Percentiles rank a stretch among this genome's conserved stretches.
phyloP scores from a whole-genome alignment of 2,797 vertebrate genomes.

The Chromis chromis region DNA sequence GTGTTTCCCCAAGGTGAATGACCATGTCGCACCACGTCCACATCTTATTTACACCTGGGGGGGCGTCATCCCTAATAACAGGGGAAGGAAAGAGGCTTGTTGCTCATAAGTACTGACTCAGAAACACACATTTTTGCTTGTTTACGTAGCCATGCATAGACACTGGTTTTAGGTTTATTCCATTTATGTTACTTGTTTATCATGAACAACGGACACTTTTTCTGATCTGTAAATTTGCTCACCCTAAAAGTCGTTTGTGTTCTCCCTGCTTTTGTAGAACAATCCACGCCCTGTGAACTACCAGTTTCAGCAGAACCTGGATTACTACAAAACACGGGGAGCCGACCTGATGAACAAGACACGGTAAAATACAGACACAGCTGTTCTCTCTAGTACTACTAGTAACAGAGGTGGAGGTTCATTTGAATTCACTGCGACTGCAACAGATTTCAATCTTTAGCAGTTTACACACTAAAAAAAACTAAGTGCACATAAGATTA shows the following conservation, averaged over 20 bases:
- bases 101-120: constrained; percentile 51
- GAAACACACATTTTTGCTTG: constrained; percentile 16
- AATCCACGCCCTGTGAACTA: constrained; percentile 95
- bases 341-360: constrained; percentile 95
- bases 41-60: constrained; percentile 48
- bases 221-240: not conserved
- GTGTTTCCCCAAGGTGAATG: constrained; percentile 42
- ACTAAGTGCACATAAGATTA: no score
- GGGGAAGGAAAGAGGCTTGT: not conserved
- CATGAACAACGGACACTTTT: not conserved
- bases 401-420: not conserved
- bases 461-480: not conserved
- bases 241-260: not conserved
- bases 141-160: constrained; percentile 29
- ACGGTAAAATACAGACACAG: constrained; percentile 82
- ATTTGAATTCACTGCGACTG: not conserved
- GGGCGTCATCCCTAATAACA: constrained; percentile 20
- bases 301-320: constrained; percentile 97
- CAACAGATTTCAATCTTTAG: not conserved
- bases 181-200: not conserved
- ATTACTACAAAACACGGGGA: constrained; percentile 97
- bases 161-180: constrained; percentile 5
- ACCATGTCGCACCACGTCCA: constrained; percentile 47
- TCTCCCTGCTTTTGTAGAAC: constrained; percentile 80
- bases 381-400: not conserved